phyloP scores from a whole-genome alignment of 2,113 vertebrate species.

The Cyprinus carpio region DNA sequence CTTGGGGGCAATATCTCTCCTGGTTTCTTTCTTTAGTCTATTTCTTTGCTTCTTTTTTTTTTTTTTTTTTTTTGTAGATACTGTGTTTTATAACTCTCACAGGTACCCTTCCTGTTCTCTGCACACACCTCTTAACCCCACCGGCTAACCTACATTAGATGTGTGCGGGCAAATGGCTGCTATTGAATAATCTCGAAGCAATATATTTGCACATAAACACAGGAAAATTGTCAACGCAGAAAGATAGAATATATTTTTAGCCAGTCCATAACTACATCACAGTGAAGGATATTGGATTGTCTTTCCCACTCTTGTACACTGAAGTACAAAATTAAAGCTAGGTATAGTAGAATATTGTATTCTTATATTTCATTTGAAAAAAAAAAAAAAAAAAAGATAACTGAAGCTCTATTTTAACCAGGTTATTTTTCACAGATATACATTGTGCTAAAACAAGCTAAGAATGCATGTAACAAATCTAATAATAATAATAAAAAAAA shows the following conservation, averaged over 20 bases:
- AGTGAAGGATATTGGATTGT: slow-evolving; percentile 14
- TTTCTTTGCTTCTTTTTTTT: not conserved
- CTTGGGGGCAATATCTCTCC: not conserved
- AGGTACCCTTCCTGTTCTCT: not conserved
- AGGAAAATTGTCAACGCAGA: slow-evolving; percentile 1
- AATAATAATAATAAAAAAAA: too few species aligned
- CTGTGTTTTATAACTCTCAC: not conserved
- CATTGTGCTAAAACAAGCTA: not conserved
- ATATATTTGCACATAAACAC: slow-evolving; percentile 19
- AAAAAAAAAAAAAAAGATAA: not conserved
- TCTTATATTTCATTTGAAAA: slow-evolving; percentile 11
- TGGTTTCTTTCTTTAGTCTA: not conserved
- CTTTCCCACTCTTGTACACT: not conserved
- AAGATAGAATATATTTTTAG: not conserved
- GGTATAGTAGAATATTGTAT: slow-evolving; percentile 11
- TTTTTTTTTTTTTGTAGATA: not conserved
- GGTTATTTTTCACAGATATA: not conserved
- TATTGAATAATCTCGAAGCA: slow-evolving; percentile 24
- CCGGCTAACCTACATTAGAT: not conserved
- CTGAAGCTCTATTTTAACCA: not conserved
- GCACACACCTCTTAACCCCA: slow-evolving; percentile 13
- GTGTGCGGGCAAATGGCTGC: not conserved
- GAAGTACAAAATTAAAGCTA: slow-evolving; percentile 30
- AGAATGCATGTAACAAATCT: not conserved
- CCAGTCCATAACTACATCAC: slow-evolving; percentile 18